A percentile compares a stretch with the other conserved stretches of the same genome.
Conservation (phyloP, 2,888 invertebrate species). For the Plusia festucae region DNA sequence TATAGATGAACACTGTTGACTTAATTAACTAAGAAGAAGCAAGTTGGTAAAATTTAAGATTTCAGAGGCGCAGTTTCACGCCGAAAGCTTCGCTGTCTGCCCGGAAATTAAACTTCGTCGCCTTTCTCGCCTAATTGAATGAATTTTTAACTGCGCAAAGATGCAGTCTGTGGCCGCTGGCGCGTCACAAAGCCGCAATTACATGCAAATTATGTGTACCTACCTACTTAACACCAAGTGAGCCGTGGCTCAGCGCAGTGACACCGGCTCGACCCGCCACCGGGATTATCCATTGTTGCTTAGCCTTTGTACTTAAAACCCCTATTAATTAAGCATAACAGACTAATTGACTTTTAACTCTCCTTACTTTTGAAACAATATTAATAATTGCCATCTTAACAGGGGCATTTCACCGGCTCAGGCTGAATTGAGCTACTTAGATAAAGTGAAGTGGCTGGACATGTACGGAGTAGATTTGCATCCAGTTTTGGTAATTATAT, state of each 20-base stretch:
- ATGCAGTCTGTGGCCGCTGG: slow-evolving; percentile 79
- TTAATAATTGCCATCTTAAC: slow-evolving; percentile 67
- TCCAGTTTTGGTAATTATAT: slow-evolving; percentile 95
- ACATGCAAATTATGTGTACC: slow-evolving; percentile 87
- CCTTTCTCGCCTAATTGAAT: slow-evolving; percentile 85
- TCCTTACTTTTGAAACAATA: slow-evolving; percentile 49
- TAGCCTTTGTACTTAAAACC: slow-evolving; percentile 70
- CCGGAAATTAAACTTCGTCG: slow-evolving; percentile 84
- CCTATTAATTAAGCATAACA: slow-evolving; percentile 74
- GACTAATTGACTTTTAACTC: slow-evolving; percentile 69
- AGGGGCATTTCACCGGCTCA: slow-evolving; percentile 97
- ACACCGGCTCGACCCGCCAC: slow-evolving; percentile 55
- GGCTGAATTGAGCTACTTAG: slow-evolving; percentile 98
- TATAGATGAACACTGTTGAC: slow-evolving; percentile 34
- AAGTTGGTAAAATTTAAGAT: slow-evolving; percentile 77
- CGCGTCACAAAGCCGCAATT: slow-evolving; percentile 83
- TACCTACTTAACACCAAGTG: slow-evolving; percentile 77
- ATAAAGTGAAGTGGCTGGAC: slow-evolving; percentile 99
- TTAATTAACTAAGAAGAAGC: slow-evolving; percentile 65
- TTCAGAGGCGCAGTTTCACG: slow-evolving; percentile 77
- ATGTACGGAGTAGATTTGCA: slow-evolving; percentile 99
- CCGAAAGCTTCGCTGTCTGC: slow-evolving; percentile 71
- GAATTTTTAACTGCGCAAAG: slow-evolving; percentile 86
- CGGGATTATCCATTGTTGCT: slow-evolving; percentile 76
- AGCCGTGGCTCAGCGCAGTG: slow-evolving; percentile 66